Evolutionary conservation across 2,888 invertebrate genomes (phyloP).

Genomic region (Dioctria linearis): DNA sequence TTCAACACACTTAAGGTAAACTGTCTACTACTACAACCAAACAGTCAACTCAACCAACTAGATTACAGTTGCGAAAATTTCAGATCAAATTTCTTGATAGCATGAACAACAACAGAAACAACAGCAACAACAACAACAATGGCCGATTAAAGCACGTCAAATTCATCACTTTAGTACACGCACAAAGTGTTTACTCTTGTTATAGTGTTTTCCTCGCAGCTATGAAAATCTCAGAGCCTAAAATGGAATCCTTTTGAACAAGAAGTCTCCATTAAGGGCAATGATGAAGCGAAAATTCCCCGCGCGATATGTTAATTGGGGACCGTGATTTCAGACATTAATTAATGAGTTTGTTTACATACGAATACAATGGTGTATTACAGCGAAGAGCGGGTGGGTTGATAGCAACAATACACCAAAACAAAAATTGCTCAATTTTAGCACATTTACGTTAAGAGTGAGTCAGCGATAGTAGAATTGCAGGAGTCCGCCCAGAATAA

Average conservation of each 20-base stretch:
- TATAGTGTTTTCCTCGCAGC: slow-evolving; percentile 27
- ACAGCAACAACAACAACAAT: slow-evolving; percentile 48
- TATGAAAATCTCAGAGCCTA: slow-evolving; percentile 36
- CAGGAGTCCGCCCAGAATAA: slow-evolving; percentile 8
- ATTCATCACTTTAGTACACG: slow-evolving; percentile 53
- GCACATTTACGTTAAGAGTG: slow-evolving; percentile 8
- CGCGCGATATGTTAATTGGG: slow-evolving; percentile 58
- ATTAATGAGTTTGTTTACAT: slow-evolving; percentile 59
- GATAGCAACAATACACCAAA: slow-evolving; percentile 18
- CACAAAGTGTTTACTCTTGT: slow-evolving; percentile 53
- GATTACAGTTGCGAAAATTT: slow-evolving; percentile 17
- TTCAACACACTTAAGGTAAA: slow-evolving; percentile 10
- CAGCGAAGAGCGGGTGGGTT: not conserved
- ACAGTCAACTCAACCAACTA: not conserved
- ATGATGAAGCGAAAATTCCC: slow-evolving; percentile 59
- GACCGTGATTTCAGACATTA: slow-evolving; percentile 59
- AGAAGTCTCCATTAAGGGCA: slow-evolving; percentile 59
- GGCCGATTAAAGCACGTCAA: slow-evolving; percentile 54
- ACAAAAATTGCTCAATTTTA: slow-evolving; percentile 42
- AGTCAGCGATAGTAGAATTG: slow-evolving; percentile 8
- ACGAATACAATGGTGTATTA: slow-evolving; percentile 32
- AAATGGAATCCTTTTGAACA: slow-evolving; percentile 54
- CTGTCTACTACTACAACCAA: not conserved
- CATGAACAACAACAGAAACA: slow-evolving; percentile 36
- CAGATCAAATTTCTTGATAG: slow-evolving; percentile 46